Base-by-base conservation (phyloP, 2,888 invertebrate species). In the Spicauda simplicius region DNA sequence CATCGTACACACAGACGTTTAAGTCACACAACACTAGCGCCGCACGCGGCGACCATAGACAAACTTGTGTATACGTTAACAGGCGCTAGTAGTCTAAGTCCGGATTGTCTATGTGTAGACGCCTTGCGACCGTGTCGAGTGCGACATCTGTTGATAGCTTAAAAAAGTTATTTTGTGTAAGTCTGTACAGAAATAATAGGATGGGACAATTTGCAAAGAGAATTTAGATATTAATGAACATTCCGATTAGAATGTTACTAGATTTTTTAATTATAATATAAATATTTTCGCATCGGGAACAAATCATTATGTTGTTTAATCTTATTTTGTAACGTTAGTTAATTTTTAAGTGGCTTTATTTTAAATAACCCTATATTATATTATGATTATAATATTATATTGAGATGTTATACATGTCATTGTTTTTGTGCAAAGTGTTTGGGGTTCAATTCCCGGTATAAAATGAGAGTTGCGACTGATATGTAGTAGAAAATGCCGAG, bases 161-260 rank as follows among this genome's bases (percentile, higher is more conserved):
- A 88, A 86, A 83, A 85, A 82, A 78, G 87, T 91, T 91, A 89
- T 89, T 89, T 90, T 87, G 86, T 88, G 84, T 93, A 91, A 92
- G 90, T 88, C 86, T 92, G 92, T 93, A 92, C 91, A 92, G 90
- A 88, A 86, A 79, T 81, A 81, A 88, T 92, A 93, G 92, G 92
- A 92, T 90, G 93, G 93, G 93, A 93, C 93, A 90, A 86, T 88
- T 92, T 93, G 93, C 93, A 93, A 93, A 93, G 90, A 93, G 88
- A 91, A 92, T 87, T 88, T 93, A 93, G 92, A 84, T 93, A 87
- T 88, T 90, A 91, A 87, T 80, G 70, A 87, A 92, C 93, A 93
- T 93, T 93, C 93, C 93, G 92, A 79, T 91, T 93, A 93, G 93
- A 92, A 93, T 93, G 93, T 93, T 93, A 92, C 81, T 90, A 90